phyloP scores from a whole-genome alignment of 2,888 invertebrate species.

The Cerastis rubricosa region DNA sequence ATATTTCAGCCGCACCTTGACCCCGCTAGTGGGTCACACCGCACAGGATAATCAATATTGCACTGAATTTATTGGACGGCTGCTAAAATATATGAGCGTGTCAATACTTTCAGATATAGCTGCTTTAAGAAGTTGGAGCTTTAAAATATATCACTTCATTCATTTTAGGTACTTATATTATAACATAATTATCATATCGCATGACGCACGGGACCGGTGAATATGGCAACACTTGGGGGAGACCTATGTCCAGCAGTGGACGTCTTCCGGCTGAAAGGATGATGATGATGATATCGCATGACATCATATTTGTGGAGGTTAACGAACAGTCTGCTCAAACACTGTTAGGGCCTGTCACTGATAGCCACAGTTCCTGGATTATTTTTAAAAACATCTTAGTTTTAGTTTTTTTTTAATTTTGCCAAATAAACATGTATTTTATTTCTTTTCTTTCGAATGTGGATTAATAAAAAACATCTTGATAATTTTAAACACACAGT shows the following conservation, averaged over 20 bases:
- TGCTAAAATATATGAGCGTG: conserved; percentile 12
- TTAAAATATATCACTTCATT: not conserved
- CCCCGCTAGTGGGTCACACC: conserved; percentile 48
- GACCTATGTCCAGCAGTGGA: too few relatives aligned
- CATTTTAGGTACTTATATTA: not conserved
- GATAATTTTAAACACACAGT: not conserved
- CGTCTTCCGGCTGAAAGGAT: too few relatives aligned
- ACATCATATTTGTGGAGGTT: not conserved
- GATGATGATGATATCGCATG: not conserved
- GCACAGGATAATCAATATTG: conserved; percentile 45
- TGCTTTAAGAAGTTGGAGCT: not conserved
- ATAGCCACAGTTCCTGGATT: not conserved
- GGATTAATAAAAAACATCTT: too few relatives aligned
- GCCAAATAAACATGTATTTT: not conserved
- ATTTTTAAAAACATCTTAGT: not conserved
- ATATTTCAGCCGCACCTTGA: conserved; percentile 39
- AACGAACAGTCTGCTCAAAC: not conserved
- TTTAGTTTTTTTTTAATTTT: not conserved
- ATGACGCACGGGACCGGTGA: too few relatives aligned
- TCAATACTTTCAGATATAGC: not conserved
- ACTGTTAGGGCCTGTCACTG: too few relatives aligned
- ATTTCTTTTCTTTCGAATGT: too few relatives aligned
- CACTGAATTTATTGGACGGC: conserved; percentile 48
- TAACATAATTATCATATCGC: not conserved
- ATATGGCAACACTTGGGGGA: too few relatives aligned